phyloP scores from a whole-genome alignment of 2,113 vertebrate species.

The Chamaea fasciata region DNA sequence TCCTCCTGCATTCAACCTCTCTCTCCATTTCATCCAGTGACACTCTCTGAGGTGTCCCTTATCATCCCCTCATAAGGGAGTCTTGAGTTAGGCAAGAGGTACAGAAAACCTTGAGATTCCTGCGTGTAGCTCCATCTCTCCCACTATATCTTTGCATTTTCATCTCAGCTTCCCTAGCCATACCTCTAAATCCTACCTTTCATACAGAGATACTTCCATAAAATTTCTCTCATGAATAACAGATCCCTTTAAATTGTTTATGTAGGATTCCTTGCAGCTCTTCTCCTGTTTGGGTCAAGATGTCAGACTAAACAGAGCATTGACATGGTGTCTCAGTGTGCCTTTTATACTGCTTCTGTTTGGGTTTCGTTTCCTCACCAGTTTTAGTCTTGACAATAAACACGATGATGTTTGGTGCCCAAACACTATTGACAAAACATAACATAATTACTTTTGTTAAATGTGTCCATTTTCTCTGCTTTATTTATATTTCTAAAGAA shows the following conservation, averaged over 20 bases:
- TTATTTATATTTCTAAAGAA: neutral
- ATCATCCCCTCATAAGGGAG: rapidly evolving
- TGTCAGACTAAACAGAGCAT: neutral
- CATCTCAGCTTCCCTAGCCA: neutral
- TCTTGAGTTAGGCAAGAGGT: neutral
- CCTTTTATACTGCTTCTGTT: neutral
- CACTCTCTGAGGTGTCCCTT: neutral
- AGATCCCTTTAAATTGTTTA: conserved; percentile 18
- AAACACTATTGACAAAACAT: neutral
- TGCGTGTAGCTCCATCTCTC: neutral
- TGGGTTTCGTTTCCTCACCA: neutral
- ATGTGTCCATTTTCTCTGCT: neutral
- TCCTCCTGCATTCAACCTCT: neutral
- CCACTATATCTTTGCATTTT: neutral
- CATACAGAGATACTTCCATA: neutral
- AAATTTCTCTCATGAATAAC: conserved; percentile 3
- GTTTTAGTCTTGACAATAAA: conserved; percentile 9
- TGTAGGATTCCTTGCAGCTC: neutral
- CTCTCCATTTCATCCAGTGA: neutral
- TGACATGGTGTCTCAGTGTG: neutral
- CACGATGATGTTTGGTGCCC: neutral
- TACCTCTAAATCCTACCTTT: neutral
- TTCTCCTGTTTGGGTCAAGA: conserved; percentile 15
- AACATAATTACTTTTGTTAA: neutral
- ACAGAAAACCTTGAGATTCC: neutral